phyloP scores from a whole-genome alignment of 2,888 invertebrate species.

The Masnerella sp. region DNA sequence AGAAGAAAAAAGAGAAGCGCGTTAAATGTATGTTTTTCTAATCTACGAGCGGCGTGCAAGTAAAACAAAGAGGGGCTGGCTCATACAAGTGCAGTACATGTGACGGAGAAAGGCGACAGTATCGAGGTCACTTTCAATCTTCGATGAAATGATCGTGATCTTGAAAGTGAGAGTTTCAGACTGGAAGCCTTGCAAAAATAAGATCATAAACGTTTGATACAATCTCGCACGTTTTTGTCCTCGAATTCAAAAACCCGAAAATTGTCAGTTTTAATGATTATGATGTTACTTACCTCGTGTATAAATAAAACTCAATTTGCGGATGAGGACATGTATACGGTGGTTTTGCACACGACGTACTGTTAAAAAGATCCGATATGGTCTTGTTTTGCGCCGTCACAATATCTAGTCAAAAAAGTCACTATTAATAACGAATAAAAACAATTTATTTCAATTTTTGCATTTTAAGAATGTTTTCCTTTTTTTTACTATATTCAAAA shows the following conservation, averaged over 20 bases:
- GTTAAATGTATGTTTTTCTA: too few relatives aligned
- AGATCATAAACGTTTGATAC: slow-evolving; percentile 19
- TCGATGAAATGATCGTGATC: slow-evolving; percentile 75
- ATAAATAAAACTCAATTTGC: slow-evolving; percentile 89
- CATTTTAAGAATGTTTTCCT: too few relatives aligned
- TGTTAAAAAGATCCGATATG: slow-evolving; percentile 85
- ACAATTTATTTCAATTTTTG: too few relatives aligned
- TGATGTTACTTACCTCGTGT: slow-evolving; percentile 85
- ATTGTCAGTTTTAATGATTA: too few relatives aligned
- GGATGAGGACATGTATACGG: slow-evolving; percentile 91
- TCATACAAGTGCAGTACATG: slow-evolving; percentile 10
- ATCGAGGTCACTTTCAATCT: slow-evolving; percentile 76
- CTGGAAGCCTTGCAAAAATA: slow-evolving; percentile 33
- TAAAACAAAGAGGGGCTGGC: slow-evolving; percentile 14
- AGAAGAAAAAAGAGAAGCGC: too few relatives aligned
- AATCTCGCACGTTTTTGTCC: neutral
- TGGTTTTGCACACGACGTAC: slow-evolving; percentile 88
- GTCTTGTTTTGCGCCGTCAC: slow-evolving; percentile 77
- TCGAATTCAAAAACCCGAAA: neutral
- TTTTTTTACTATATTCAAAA: too few relatives aligned
- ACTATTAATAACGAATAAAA: too few relatives aligned
- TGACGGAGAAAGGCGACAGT: slow-evolving; percentile 73
- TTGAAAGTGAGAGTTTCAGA: slow-evolving; percentile 74
- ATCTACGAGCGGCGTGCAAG: slow-evolving; percentile 7
- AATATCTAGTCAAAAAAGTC: slow-evolving; percentile 62